Evolutionary conservation across 2,797 vertebrate species (phyloP), one percentile per base, ranked within the genome.

Genomic region (Urosaurus nigricauda): DNA sequence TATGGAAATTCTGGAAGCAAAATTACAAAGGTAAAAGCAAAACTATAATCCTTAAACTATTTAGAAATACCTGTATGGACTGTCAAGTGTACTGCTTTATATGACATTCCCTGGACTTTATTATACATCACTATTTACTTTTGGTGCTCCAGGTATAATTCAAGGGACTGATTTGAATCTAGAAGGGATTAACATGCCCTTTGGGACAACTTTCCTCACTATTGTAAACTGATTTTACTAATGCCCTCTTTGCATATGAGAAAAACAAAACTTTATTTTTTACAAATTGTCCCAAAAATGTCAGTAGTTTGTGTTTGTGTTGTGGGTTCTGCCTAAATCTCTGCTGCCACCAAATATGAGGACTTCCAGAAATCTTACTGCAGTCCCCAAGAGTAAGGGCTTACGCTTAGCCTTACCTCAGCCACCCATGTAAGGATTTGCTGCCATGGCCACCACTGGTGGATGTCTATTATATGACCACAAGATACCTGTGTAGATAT

Each of bases 11-110:
- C 90, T 98, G 85, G 97, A 98, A 93, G 97, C 97, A 92, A 96
- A 96, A 88, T 89, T 98, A 83, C 96, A 95, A 91, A 97, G 98
- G 98, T 98, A 96, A 96, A 96, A 17, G 17, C n/a, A 68, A 70
- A 0, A 37, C 35, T 32, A 26, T 56, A 73, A 90, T 84, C 9
- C 16, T 90, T 63, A 87, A 68, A 63, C 87, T 74, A n/a, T 58
- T 40, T 82, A 86, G 75, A 88, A 70, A 47, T 0, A n/a, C n/a
- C n/a, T n/a, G n/a, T n/a, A 35, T 81, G 81, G 21, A 9, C 26
- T 75, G 2, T 73, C 37, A 37, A 68, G 29, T 68, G 65, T 2
- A 14, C 85, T 75, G 11, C 26, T 4, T 74, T 51, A 63, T 84
- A 6, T 16, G 89, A 75, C 63, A 1, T 87, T 83, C 3, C 35